These are phyloP conservation scores for Leptinotarsa tumamoca DNA, from an alignment of 2,888 invertebrate genomes.

Conservation along the genomic window DNA sequence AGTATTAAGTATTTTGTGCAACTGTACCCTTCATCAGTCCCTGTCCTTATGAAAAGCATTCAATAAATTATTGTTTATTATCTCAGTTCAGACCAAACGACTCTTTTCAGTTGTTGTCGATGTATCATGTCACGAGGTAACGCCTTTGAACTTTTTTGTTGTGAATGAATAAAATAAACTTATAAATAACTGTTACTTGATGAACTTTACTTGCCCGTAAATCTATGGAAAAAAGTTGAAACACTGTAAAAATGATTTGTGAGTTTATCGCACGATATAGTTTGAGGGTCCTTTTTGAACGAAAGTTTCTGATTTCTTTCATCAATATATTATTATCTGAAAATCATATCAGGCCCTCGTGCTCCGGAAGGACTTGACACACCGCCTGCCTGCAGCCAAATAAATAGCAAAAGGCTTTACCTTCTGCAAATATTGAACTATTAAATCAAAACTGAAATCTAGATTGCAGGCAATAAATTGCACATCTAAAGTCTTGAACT, in stretches of 20 bases:
- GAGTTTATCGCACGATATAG: too few species aligned
- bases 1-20: too few species aligned
- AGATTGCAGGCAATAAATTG: constrained; percentile 42
- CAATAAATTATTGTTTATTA: too few species aligned
- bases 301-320: background rate
- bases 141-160: too few species aligned
- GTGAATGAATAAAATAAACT: background rate
- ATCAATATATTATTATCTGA: background rate
- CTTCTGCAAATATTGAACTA: constrained; percentile 38
- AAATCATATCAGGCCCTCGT: constrained; percentile 3
- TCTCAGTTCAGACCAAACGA: too few species aligned
- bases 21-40: too few species aligned
- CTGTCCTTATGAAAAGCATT: too few species aligned
- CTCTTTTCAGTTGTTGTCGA: too few species aligned
- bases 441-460: constrained; percentile 40
- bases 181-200: background rate
- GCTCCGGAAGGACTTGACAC: background rate
- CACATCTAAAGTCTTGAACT: constrained; percentile 35
- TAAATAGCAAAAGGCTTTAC: constrained; percentile 35
- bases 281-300: background rate
- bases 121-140: too few species aligned
- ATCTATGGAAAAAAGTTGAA: too few species aligned
- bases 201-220: too few species aligned
- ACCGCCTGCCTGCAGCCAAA: constrained; percentile 10
- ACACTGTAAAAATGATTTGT: too few species aligned